phyloP scores from a whole-genome alignment of 2,888 invertebrate genomes.

The Dascillus cervinus region DNA sequence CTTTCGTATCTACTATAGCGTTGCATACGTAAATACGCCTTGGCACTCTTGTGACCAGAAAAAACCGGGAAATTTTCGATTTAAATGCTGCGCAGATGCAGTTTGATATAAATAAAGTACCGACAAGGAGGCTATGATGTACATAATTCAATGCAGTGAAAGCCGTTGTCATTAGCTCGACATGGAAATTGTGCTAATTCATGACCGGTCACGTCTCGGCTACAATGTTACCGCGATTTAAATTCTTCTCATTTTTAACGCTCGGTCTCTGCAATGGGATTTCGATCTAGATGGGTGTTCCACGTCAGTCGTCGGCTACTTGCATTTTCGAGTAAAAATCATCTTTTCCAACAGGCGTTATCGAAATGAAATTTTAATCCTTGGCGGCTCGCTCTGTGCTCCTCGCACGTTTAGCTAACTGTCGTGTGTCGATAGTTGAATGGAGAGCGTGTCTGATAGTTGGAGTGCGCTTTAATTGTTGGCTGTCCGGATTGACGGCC shows the following conservation, averaged over 20 bases:
- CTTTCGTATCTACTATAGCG: too few relatives aligned
- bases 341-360: too few relatives aligned
- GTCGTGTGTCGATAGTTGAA: conserved; percentile 21
- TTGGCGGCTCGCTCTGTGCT: conserved; percentile 6
- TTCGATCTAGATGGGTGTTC: conserved; percentile 37
- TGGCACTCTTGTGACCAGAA: too few relatives aligned
- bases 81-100: too few relatives aligned
- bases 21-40: too few relatives aligned
- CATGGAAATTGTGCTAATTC: conserved; percentile 23
- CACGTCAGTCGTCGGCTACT: conserved; percentile 33
- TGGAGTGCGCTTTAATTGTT: conserved; percentile 22
- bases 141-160: conserved; percentile 5
- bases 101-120: too few relatives aligned
- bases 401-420: conserved; percentile 11
- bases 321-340: too few relatives aligned
- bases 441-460: conserved; percentile 20
- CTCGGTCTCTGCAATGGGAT: conserved; percentile 31
- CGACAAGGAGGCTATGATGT: neutral
- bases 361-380: too few relatives aligned
- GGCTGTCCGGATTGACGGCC: conserved; percentile 20
- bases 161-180: conserved; percentile 18
- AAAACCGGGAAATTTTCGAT: too few relatives aligned
- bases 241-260: conserved; percentile 33
- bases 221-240: conserved; percentile 28
- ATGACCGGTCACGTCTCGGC: conserved; percentile 22